phyloP scores from a whole-genome alignment of 2,888 invertebrate species.

The Drosophila aldrichi region DNA sequence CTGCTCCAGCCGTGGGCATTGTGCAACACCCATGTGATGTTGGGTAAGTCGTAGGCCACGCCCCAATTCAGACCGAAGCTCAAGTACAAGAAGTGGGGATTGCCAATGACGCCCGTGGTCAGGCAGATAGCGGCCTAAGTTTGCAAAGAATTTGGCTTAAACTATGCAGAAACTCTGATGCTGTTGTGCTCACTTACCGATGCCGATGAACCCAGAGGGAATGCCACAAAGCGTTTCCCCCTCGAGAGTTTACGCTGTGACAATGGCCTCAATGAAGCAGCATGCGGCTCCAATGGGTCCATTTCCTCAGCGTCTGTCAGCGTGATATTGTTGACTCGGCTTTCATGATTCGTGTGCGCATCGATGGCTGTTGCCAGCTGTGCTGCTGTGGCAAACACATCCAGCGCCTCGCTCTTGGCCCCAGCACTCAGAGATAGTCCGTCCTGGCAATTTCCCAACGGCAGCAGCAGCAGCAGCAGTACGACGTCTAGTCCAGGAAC shows the following conservation, averaged over 20 bases:
- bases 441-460: slow-evolving; percentile 42
- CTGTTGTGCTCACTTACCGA: slow-evolving; percentile 84
- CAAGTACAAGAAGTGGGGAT: slow-evolving; percentile 87
- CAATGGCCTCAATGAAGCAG: slow-evolving; percentile 47
- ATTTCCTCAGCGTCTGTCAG: slow-evolving; percentile 45
- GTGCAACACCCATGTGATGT: slow-evolving; percentile 86
- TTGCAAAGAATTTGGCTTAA: slow-evolving; percentile 37
- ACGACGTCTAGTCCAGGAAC: slow-evolving; percentile 5
- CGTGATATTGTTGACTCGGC: slow-evolving; percentile 61
- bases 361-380: slow-evolving; percentile 36
- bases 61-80: slow-evolving; percentile 90
- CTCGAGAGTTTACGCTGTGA: slow-evolving; percentile 73
- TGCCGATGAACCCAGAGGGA: slow-evolving; percentile 87
- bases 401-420: slow-evolving; percentile 39
- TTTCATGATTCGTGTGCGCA: slow-evolving; percentile 26
- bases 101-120: slow-evolving; percentile 87
- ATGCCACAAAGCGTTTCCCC: slow-evolving; percentile 86
- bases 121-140: slow-evolving; percentile 87
- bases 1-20: slow-evolving; percentile 74
- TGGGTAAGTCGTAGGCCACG: slow-evolving; percentile 88
- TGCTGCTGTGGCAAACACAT: slow-evolving; percentile 40
- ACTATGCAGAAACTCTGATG: slow-evolving; percentile 31
- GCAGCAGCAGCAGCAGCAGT: slow-evolving; percentile 14
- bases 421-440: slow-evolving; percentile 15
- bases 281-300: slow-evolving; percentile 57